Evolutionary conservation across 2,888 invertebrate species (phyloP).

Genomic region (Melolontha melolontha): DNA sequence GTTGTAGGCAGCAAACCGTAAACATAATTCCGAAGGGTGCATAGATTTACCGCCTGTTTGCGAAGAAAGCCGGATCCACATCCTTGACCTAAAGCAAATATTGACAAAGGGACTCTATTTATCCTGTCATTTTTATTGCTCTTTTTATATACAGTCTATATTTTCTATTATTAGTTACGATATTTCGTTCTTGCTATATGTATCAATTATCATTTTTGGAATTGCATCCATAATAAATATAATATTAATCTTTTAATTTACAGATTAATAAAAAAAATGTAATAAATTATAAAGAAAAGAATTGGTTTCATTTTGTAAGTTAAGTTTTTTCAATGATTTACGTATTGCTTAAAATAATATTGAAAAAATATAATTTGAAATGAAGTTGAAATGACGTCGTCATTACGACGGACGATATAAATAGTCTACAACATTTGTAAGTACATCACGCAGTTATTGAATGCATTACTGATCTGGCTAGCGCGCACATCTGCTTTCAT

Average conservation of each 20-base stretch:
- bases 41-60: conserved; percentile 66
- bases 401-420: too few species aligned
- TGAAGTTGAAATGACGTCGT: too few species aligned
- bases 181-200: neutral
- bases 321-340: too few species aligned
- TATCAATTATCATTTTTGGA: conserved; percentile 3
- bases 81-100: conserved; percentile 57
- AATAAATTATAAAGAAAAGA: neutral
- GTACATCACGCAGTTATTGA: too few species aligned
- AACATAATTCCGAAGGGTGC: conserved; percentile 65
- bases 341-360: too few species aligned
- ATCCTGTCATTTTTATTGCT: conserved; percentile 50
- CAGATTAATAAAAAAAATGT: neutral
- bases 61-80: conserved; percentile 50
- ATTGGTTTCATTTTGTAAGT: too few species aligned
- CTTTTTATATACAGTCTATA: conserved; percentile 21
- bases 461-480: too few species aligned
- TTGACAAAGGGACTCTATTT: conserved; percentile 50
- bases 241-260: too few species aligned
- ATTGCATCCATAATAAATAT: too few species aligned
- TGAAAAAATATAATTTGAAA: too few species aligned
- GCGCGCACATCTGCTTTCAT: too few species aligned
- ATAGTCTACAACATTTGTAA: too few species aligned
- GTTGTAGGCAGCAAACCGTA: conserved; percentile 66
- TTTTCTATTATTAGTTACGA: conserved; percentile 12